A percentile compares a stretch with the other conserved stretches of the same genome.
Evolutionary conservation across 2,113 vertebrate genomes (phyloP).

Genomic region (Tychaedon coryphoeus): DNA sequence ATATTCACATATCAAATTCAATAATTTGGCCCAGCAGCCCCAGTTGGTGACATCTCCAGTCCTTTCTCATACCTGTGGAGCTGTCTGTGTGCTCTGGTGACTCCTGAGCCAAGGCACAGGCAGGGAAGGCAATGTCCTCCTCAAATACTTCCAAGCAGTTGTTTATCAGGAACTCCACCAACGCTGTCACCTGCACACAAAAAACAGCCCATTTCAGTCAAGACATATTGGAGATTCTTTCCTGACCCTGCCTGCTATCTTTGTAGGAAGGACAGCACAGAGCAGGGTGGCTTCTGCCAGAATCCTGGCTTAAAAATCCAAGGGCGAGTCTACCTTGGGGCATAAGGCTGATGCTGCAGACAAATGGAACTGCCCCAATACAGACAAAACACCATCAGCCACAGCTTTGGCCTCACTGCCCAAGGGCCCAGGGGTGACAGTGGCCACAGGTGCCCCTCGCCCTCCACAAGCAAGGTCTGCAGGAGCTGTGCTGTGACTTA

Average conservation of each 20-base stretch:
- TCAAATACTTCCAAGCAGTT: constrained; percentile 86
- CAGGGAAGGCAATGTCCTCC: constrained; percentile 72
- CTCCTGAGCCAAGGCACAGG: constrained; percentile 71
- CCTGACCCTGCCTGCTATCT: neutral
- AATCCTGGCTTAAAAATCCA: neutral
- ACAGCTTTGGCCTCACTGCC: neutral
- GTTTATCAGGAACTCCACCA: constrained; percentile 91
- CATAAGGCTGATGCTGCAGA: neutral
- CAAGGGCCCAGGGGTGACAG: rapidly evolving
- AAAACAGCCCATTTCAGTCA: neutral
- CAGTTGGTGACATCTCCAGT: neutral
- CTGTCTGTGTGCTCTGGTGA: constrained; percentile 68
- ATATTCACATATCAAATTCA: neutral
- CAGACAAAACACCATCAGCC: neutral
- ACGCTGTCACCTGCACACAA: constrained; percentile 76
- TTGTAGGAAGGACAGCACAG: neutral
- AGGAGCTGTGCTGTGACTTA: neutral
- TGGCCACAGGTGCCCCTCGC: neutral
- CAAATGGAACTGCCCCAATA: neutral
- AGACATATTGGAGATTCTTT: neutral
- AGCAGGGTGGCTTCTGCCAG: neutral
- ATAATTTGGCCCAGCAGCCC: neutral
- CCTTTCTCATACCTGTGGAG: constrained; percentile 68
- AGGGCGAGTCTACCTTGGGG: neutral
- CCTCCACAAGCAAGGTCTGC: neutral